Base-by-base conservation (phyloP, 2,113 vertebrate species). In the Laterallus jamaicensis region DNA sequence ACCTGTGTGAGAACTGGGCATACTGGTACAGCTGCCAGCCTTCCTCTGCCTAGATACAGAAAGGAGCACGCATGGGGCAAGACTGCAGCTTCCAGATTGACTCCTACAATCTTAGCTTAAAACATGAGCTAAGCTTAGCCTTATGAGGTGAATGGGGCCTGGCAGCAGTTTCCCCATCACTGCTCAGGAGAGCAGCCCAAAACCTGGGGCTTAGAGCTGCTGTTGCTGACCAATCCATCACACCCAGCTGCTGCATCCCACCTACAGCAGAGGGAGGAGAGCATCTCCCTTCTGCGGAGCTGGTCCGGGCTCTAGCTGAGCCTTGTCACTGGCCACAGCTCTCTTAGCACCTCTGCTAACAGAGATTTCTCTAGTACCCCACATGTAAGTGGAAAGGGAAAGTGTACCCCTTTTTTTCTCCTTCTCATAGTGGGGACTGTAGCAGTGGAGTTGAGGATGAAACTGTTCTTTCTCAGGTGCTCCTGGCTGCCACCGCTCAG, bases 381-480 rank as follows among this genome's bases (percentile, higher is more conserved):
- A 87, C 17, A 47, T 49, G 24, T 24, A 55, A 55, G 40, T 35
- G 12, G 19, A 70, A 84, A 63, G 20, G 39, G 35, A 82, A 79
- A 15, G 9, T 11, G 1, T 47, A 6, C 29, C 5, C 9, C 17
- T 64, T 37, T 32, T 1, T 3, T 6, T 14, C 52, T 25, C 22
- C 26, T 3, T 58, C n/a, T 29, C n/a, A 69, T 28, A 1, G 32
- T 55, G 87, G 81, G 56, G n/a, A 5, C 44, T 44, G 10, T 18
- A 6, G 29, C 40, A 66, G 54, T 14, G 0, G 10, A 54, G 40
- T 8, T 42, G 47, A 81, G 80, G 68, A 14, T 73, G 68, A 37
- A 84, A 71, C 68, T 90, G 25, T 44, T 88, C 63, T 67, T 70
- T 56, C 68, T 78, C 73, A 66, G 82, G 54, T 69, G 75, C 50